A percentile compares a stretch with the other conserved stretches of the same genome.
Evolutionary conservation across 2,113 vertebrate species (phyloP).

Genomic region (Tympanuchus pallidicinctus): DNA sequence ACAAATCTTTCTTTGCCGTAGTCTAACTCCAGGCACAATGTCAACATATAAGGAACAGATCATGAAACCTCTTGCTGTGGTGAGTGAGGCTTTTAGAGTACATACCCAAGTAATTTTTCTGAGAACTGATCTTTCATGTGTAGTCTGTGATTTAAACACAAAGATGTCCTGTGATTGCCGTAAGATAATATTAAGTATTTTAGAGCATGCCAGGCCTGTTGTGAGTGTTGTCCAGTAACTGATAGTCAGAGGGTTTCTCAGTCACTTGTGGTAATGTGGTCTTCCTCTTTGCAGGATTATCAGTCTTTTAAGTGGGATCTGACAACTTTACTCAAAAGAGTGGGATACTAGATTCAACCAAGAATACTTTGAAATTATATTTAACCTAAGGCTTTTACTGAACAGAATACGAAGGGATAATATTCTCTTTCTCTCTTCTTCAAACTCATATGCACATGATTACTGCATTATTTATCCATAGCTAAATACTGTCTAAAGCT

Average conservation of each 20-base stretch:
- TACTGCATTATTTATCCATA: constrained; percentile 33
- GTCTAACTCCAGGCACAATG: background rate
- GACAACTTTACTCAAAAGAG: constrained; percentile 68
- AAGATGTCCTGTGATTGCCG: background rate
- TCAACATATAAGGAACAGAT: background rate
- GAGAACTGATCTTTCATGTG: background rate
- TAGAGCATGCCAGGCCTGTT: background rate
- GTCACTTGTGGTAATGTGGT: constrained; percentile 69
- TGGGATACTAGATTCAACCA: constrained; percentile 57
- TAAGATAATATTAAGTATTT: constrained; percentile 11
- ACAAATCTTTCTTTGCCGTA: background rate
- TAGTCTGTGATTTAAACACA: constrained; percentile 29
- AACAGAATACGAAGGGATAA: constrained; percentile 45
- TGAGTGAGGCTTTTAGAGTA: background rate
- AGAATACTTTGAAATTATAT: constrained; percentile 66
- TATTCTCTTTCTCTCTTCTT: background rate
- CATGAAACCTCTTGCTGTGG: background rate
- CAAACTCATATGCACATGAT: background rate
- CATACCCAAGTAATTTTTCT: background rate
- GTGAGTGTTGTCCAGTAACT: constrained; percentile 58
- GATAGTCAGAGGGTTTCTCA: constrained; percentile 29
- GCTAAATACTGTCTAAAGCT: constrained; percentile 4
- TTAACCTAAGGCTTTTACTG: constrained; percentile 65
- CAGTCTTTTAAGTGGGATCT: constrained; percentile 69
- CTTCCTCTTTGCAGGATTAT: constrained; percentile 63